Base-by-base conservation (phyloP, 2,888 invertebrate species). In the Dasysyrphus tricinctus region DNA sequence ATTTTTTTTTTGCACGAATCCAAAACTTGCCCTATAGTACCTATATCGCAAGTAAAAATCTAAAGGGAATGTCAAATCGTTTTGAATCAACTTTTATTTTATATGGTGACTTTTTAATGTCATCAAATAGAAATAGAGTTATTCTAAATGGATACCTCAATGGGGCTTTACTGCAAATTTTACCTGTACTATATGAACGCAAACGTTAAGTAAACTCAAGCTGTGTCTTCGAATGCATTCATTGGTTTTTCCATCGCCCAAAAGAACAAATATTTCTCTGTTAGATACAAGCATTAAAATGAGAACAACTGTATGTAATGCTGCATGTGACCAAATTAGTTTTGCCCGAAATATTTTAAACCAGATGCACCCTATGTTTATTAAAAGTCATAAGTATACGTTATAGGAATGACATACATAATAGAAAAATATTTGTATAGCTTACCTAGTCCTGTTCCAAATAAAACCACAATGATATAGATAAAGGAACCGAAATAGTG, bases 391-490 rank as follows among this genome's bases (percentile, higher is more conserved):
- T 37, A n/a, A n/a, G n/a, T n/a, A 0, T n/a, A 16, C 0, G 5
- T 57, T n/a, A 6, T 32, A 29, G 24, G 24, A 29, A 9, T 16
- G 0, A 14, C 1, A 29, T 24, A 6, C 3, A 14, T 12, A n/a
- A n/a, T 34, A 24, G 0, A 24, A 11, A n/a, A 3, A 12, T 16
- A 34, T 34, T 57, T 16, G 5, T 1, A 19, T 34, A 19, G 3
- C 67, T 51, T 39, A 69, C 67, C 67, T 7, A 69, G 14, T 24
- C 51, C 67, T 39, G 49, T 69, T 37, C 49, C 51, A 51, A 69
- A 69, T 9, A 51, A 24, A 24, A 14, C 4, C 24, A 9, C 67
- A 39, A 69, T 51, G 2, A 69, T 8, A n/a, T 69, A 69, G 8
- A 51, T 51, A 24, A 69, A 69, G 5, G 32, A 8, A 8, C 51